Percentiles rank a stretch among this genome's conserved stretches.
phyloP scores from a whole-genome alignment of 1,140 invertebrate species.

The Coptotermes formosanus region DNA sequence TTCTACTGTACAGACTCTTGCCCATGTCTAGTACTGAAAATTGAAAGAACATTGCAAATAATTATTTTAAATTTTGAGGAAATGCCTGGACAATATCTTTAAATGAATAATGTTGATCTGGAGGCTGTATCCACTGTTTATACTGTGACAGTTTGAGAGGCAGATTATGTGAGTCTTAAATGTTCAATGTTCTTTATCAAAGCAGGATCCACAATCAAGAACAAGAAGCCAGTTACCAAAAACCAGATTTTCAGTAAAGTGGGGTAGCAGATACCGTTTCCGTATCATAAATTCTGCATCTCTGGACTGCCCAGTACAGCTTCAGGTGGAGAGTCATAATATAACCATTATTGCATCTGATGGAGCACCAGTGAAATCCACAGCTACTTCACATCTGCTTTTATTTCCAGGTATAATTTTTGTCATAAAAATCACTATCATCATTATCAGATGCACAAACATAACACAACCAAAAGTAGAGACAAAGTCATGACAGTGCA shows the following conservation, averaged over 20 bases:
- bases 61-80: too few relatives aligned
- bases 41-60: too few relatives aligned
- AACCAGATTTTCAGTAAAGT: conserved; percentile 39
- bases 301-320: conserved; percentile 46
- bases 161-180: too few relatives aligned
- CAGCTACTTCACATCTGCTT: conserved; percentile 27
- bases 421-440: conserved; percentile 38
- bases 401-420: conserved; percentile 41
- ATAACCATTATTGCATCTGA: conserved; percentile 48
- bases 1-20: too few relatives aligned
- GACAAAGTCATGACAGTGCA: too few relatives aligned
- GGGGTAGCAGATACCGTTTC: conserved; percentile 45
- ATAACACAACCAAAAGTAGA: too few relatives aligned
- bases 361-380: conserved; percentile 44
- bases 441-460: background rate
- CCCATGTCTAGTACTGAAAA: too few relatives aligned
- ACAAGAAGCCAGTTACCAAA: background rate
- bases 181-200: background rate
- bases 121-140: too few relatives aligned
- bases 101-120: too few relatives aligned
- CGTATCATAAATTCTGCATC: conserved; percentile 47
- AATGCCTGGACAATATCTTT: too few relatives aligned
- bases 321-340: conserved; percentile 49
- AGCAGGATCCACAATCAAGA: background rate
- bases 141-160: too few relatives aligned